Evolutionary conservation across 2,888 invertebrate species (phyloP), one percentile per base, ranked within the genome.

Genomic region (Aradus depressus): DNA sequence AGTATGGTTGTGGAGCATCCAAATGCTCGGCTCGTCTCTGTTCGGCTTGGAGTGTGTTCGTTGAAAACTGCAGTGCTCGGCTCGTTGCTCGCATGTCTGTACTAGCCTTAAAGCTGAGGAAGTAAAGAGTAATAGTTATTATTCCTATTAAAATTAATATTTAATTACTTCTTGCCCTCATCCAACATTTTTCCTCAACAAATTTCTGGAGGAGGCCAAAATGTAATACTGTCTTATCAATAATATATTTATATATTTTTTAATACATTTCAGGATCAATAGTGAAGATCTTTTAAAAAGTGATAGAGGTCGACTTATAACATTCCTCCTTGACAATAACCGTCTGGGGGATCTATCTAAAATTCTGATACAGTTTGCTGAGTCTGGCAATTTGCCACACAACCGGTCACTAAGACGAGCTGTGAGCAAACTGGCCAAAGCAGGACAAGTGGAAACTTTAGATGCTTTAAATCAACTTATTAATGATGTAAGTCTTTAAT

Each of bases 381-480:
- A 54, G 38, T 22, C 19, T 12, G 48, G 43, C 12, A 19, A 35
- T n/a, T 22, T 42, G 18, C 51, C 51, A 3, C 44, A 47, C 25
- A 32, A 48, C 16, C 34, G 31, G 1, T 18, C 47, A 14, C 43
- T 54, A n/a, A 47, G 39, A 18, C 81, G 68, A 61, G 68, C 80
- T 26, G 62, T 84, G n/a, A 80, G 76, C 60, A 75, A 70, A 60
- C 54, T 79, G 16, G 72, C 75, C 0, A 64, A 63, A 19, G 60
- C 64, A 43, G 80, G 79, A 0, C 74, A 76, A 60, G 57, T 75
- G 10, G 70, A 70, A 5, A 64, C 69, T 1, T 60, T 81, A 16
- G 62, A 69, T 25, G 56, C 60, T 19, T 66, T 81, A 44, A 72
- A 71, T 12, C 51, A 63, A 31, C 12, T 31, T 31, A 10, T 31